These are phyloP conservation scores for Pomacea canaliculata DNA, from an alignment of 2,888 invertebrate genomes.

Conservation along the genomic window DNA sequence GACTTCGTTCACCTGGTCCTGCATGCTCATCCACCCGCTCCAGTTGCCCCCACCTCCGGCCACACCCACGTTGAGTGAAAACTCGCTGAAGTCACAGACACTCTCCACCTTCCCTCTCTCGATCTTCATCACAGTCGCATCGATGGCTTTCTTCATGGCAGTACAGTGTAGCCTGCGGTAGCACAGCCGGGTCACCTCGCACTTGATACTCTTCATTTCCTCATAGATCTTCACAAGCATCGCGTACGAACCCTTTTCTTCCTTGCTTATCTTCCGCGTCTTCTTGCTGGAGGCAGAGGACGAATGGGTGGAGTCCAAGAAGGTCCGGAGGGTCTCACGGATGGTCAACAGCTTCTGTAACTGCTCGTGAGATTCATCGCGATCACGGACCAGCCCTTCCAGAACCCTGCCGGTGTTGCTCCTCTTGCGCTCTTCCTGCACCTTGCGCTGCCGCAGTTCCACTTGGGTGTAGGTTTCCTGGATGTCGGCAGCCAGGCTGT, in stretches of 20 bases:
- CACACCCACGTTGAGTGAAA: slow-evolving; percentile 3
- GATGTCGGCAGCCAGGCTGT: slow-evolving; percentile 52
- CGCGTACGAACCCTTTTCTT: slow-evolving; percentile 40
- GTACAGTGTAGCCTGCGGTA: slow-evolving; percentile 54
- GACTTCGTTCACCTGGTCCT: slow-evolving; percentile 47
- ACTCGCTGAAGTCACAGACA: slow-evolving; percentile 19
- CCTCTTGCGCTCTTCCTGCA: slow-evolving; percentile 33
- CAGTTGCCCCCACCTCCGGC: slow-evolving; percentile 8
- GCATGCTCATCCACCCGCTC: slow-evolving; percentile 57
- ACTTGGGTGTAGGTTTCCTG: slow-evolving; percentile 39
- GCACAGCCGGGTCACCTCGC: slow-evolving; percentile 45
- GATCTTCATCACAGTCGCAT: background rate
- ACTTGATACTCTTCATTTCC: slow-evolving; percentile 41
- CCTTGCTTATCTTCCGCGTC: slow-evolving; percentile 36
- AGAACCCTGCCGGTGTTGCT: slow-evolving; percentile 26
- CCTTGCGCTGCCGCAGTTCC: slow-evolving; percentile 41
- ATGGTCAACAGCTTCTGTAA: slow-evolving; percentile 42
- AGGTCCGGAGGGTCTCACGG: slow-evolving; percentile 55
- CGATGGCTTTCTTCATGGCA: slow-evolving; percentile 60
- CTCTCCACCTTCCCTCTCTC: background rate
- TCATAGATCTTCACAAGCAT: slow-evolving; percentile 51
- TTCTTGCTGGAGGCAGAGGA: background rate
- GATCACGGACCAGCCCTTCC: slow-evolving; percentile 32
- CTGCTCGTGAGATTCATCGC: slow-evolving; percentile 42
- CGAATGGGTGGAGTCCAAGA: slow-evolving; percentile 38